A percentile compares a stretch with the other conserved stretches of the same genome.
These are phyloP conservation scores for Globicephala melas DNA, from an alignment of 2,113 vertebrate genomes.

Conservation along the genomic window DNA sequence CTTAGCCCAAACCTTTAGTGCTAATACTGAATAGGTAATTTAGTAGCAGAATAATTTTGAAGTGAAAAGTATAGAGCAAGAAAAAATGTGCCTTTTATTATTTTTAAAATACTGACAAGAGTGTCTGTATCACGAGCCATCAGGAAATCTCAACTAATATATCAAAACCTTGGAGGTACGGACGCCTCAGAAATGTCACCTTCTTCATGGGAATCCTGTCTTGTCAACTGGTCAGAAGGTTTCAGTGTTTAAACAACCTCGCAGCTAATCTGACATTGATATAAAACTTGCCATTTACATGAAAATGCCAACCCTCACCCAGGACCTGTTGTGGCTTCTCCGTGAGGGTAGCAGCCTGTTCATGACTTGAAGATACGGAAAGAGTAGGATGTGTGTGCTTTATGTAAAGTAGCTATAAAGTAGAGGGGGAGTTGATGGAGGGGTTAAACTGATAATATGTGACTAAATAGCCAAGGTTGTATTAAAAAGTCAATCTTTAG, in stretches of 20 bases:
- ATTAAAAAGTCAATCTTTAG: neutral
- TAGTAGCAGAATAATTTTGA: neutral
- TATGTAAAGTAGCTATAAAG: neutral
- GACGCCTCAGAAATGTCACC: constrained; percentile 55
- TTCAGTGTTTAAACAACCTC: constrained; percentile 42
- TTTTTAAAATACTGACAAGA: constrained; percentile 24
- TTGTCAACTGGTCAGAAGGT: constrained; percentile 27
- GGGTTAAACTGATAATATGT: fast-evolving
- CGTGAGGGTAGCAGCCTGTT: neutral
- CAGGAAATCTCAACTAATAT: constrained; percentile 51
- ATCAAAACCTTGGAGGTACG: neutral
- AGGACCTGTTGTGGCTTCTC: neutral
- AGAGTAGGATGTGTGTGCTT: fast-evolving
- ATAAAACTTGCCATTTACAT: constrained; percentile 67
- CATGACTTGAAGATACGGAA: neutral
- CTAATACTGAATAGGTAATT: neutral
- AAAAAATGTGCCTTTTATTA: neutral
- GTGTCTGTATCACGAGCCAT: constrained; percentile 25
- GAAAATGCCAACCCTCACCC: constrained; percentile 62
- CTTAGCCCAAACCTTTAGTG: neutral
- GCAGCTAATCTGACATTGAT: constrained; percentile 56
- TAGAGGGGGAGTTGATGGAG: fast-evolving
- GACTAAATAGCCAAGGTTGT: too few species aligned
- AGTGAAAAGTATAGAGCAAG: neutral
- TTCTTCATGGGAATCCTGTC: constrained; percentile 59